Conservation (phyloP, 2,797 vertebrate species). For the Protonibea diacanthus region DNA sequence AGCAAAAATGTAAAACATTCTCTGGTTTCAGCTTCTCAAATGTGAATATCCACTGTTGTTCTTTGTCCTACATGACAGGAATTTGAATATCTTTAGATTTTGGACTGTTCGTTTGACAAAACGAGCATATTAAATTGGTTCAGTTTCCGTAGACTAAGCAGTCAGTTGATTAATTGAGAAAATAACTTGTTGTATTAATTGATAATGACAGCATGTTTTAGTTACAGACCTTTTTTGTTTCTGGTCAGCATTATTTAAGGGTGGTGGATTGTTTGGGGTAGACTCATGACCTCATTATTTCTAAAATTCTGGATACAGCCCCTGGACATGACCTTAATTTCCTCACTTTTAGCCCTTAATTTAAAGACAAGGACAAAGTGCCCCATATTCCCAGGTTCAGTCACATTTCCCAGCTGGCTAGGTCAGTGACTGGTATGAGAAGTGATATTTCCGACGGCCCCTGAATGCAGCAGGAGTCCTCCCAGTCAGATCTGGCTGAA, state of each 20-base stretch:
- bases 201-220: background rate
- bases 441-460: constrained; percentile 42
- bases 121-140: background rate
- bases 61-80: background rate
- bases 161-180: background rate
- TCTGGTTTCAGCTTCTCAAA: background rate
- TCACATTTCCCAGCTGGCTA: background rate
- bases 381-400: background rate
- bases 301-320: background rate
- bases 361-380: background rate
- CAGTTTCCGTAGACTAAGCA: background rate
- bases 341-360: background rate
- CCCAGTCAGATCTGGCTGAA: constrained; percentile 75
- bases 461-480: constrained; percentile 72
- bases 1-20: background rate
- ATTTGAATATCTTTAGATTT: background rate
- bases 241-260: background rate
- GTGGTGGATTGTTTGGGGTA: background rate
- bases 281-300: background rate
- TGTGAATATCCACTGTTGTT: background rate
- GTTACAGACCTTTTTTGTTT: background rate
- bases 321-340: background rate
- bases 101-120: background rate
- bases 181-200: background rate
- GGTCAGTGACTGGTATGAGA: background rate